Percentiles rank a stretch among this genome's conserved stretches.
Conservation (phyloP, 2,113 vertebrate genomes). For the Labeo rohita region DNA sequence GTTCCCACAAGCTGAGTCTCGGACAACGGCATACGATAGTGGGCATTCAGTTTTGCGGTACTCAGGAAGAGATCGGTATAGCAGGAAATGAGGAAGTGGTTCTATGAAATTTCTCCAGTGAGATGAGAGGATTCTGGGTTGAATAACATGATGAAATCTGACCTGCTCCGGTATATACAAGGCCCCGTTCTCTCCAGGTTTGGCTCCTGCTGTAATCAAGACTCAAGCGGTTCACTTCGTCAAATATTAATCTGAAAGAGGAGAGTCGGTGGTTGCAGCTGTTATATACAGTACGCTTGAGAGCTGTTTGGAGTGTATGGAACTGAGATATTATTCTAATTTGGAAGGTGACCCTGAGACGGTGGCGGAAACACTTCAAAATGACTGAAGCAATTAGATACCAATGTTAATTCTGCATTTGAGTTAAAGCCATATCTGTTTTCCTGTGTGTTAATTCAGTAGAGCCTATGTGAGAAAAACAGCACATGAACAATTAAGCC, state of each 20-base stretch:
- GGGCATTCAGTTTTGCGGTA: conserved; percentile 42
- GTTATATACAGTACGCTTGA: conserved; percentile 8
- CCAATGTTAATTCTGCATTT: not conserved
- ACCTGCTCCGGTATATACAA: conserved; percentile 29
- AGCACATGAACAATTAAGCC: conserved; percentile 66
- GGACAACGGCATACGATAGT: conserved; percentile 48
- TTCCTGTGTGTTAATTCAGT: conserved; percentile 23
- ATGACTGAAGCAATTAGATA: not conserved
- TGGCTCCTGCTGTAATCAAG: conserved; percentile 55
- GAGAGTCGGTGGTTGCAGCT: conserved; percentile 27
- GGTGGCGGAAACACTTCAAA: not conserved
- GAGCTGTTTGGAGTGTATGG: not conserved
- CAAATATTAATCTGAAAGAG: conserved; percentile 61
- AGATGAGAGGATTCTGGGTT: conserved; percentile 50
- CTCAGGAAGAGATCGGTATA: conserved; percentile 50
- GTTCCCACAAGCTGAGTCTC: conserved; percentile 32
- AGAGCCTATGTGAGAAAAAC: not conserved
- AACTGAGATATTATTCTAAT: not conserved
- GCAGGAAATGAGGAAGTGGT: conserved; percentile 40
- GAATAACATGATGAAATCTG: conserved; percentile 49
- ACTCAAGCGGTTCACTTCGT: conserved; percentile 53
- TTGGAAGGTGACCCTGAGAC: conserved; percentile 23
- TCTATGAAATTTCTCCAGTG: conserved; percentile 23
- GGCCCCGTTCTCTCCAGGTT: conserved; percentile 39
- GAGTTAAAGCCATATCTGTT: conserved; percentile 3